Conservation (phyloP, 2,113 vertebrate genomes). For the Anolis carolinensis region DNA sequence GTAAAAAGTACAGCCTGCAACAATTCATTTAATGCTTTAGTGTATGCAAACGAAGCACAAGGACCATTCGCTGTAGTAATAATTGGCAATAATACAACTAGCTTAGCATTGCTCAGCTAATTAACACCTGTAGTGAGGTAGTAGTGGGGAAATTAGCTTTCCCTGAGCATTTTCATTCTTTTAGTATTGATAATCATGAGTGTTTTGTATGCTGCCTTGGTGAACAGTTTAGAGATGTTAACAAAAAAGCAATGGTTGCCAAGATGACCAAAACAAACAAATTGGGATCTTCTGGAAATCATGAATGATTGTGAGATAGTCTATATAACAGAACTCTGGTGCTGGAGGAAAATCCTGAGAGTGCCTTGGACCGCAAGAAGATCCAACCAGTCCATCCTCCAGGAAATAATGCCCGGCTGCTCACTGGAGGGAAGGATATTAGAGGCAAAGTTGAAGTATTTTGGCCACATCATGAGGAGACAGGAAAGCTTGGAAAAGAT, state of each 20-base stretch:
- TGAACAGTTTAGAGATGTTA: neutral
- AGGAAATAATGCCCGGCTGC: too few species aligned
- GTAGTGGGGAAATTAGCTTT: neutral
- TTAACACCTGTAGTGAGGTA: constrained; percentile 5
- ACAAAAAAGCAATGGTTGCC: neutral
- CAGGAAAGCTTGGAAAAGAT: too few species aligned
- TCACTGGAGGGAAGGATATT: too few species aligned
- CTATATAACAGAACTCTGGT: neutral
- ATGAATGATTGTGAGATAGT: neutral
- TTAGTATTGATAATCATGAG: neutral
- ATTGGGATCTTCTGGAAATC: neutral
- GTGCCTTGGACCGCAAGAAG: too few species aligned
- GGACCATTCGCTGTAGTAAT: neutral
- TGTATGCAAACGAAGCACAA: neutral
- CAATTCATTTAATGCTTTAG: neutral
- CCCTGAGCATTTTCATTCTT: neutral
- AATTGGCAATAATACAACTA: neutral
- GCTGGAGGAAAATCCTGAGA: too few species aligned
- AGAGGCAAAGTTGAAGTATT: too few species aligned
- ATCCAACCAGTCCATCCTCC: too few species aligned
- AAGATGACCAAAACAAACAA: too few species aligned
- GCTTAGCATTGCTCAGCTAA: neutral
- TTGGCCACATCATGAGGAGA: too few species aligned
- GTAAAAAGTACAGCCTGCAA: neutral
- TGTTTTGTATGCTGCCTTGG: neutral